Conservation (phyloP, 2,113 vertebrate genomes). For the Azemiops feae region DNA sequence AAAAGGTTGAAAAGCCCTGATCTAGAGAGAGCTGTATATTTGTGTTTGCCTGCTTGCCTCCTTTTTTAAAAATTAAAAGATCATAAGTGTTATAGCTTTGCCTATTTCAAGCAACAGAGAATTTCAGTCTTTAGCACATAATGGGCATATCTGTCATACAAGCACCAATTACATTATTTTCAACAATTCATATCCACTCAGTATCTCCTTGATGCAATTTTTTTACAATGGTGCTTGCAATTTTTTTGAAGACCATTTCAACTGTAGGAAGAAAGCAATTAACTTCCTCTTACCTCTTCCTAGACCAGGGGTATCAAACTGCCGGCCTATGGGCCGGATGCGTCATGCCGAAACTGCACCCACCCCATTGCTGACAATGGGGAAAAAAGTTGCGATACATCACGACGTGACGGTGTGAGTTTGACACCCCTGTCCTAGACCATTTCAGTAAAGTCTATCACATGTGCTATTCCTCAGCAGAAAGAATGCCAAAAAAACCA, state of each 20-base stretch:
- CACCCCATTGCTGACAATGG: too few species aligned
- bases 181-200: not conserved
- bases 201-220: not conserved
- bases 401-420: too few species aligned
- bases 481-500: not conserved
- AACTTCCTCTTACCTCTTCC: not conserved
- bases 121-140: not conserved
- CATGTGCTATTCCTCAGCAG: not conserved
- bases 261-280: not conserved
- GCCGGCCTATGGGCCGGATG: too few species aligned
- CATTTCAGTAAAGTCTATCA: not conserved
- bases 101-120: conserved; percentile 10
- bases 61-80: not conserved
- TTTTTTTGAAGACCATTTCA: conserved; percentile 28
- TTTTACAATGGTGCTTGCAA: not conserved
- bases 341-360: too few species aligned
- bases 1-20: not conserved
- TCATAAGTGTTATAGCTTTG: not conserved
- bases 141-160: not conserved
- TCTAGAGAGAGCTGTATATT: not conserved
- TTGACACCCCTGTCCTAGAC: not conserved
- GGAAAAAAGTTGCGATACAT: too few species aligned
- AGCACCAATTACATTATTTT: not conserved
- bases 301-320: too few species aligned
- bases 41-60: not conserved